Evolutionary conservation across 37 sponge, comb jelly and placozoan species (phyloP), one percentile per base, ranked within the genome.

Genomic region (Oscarella lobularis): DNA sequence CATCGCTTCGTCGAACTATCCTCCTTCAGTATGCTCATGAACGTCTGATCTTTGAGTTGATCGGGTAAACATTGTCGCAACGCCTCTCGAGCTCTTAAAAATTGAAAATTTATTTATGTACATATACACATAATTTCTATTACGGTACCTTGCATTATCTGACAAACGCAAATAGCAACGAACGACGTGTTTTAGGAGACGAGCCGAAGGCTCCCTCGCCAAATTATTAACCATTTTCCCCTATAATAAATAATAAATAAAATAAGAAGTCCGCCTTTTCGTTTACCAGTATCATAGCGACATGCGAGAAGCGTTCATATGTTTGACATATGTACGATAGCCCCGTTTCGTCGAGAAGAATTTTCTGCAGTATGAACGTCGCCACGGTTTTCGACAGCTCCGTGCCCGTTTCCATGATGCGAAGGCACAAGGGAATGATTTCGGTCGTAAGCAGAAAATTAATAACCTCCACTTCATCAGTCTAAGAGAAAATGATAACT

Each of bases 301-400:
- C 98, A 75, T 92, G 95, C 35, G 92, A 86, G 73, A 96, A 96
- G 35, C 98, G 75, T 70, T 96, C 98, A 78, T 85, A 96, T 0
- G 98, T 96, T 74, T 96, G 95, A 65, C 98, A 96, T 40, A 96
- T 96, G 80, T 96, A 96, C 1, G 98, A 82, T 32, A 96, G 79
- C 2, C 98, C 98, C 34, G 91, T 92, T 55, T 87, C 93, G 41
- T 96, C 98, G 31, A 93, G 85, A 6, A 96, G 81, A 41, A 96
- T 96, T 78, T 96, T 96, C 76, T 96, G 98, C 33, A 96, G 84
- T 48, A 96, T 96, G 70, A 96, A 96, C 0, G 98, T 96, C 1
- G 98, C 94, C 78, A 72, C 95, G 30, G 98, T 96, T 69, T 96
- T 96, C 32, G 94, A 93, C 36, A 96, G 86, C 54, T 96, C 98